Conservation (phyloP, 2,888 invertebrate species). For the Heliconius sara region DNA sequence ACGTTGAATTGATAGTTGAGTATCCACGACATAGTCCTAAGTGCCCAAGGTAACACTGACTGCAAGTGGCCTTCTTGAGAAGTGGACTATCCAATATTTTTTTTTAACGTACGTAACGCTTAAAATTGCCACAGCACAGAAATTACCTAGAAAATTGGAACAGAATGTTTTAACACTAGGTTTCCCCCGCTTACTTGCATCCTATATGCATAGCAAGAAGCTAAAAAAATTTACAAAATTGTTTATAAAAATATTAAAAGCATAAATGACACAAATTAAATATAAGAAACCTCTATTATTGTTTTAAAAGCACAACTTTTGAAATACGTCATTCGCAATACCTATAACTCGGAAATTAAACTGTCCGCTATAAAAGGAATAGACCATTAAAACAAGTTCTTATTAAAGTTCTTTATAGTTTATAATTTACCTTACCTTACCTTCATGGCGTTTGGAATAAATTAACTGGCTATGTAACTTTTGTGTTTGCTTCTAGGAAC, state of each 20-base stretch:
- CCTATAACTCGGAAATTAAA: slow-evolving; percentile 49
- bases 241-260: neutral
- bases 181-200: no score
- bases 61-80: no score
- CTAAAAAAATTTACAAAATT: neutral
- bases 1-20: no score
- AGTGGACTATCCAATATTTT: no score
- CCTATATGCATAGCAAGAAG: no score
- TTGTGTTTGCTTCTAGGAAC: neutral
- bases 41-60: no score
- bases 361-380: slow-evolving; percentile 50
- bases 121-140: no score
- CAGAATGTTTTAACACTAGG: neutral
- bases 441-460: slow-evolving; percentile 28
- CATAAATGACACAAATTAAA: slow-evolving; percentile 20
- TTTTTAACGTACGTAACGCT: no score
- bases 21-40: no score
- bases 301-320: slow-evolving; percentile 39
- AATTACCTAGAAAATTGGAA: no score
- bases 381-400: slow-evolving; percentile 51
- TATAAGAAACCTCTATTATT: slow-evolving; percentile 10
- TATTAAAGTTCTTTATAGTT: slow-evolving; percentile 46
- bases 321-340: slow-evolving; percentile 42
- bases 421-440: slow-evolving; percentile 23
- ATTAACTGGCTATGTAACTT: neutral